Evolutionary conservation across 2,113 vertebrate species (phyloP).

Genomic region (Sorex fumeus): DNA sequence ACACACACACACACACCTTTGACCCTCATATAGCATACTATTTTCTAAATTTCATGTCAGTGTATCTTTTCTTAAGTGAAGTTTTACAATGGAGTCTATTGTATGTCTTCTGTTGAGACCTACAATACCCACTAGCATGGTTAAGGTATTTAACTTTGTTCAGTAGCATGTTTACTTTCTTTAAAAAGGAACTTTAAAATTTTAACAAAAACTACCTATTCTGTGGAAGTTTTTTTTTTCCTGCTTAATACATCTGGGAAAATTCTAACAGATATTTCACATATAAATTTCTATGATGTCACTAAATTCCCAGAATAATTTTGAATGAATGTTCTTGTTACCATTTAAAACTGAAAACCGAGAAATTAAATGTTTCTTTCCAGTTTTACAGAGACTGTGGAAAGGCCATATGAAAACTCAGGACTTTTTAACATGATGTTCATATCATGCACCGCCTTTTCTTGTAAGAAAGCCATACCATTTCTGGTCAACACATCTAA

Average conservation of each 20-base stretch:
- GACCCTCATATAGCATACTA: not conserved
- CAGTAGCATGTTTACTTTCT: not conserved
- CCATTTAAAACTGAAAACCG: constrained; percentile 36
- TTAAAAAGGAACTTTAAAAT: constrained; percentile 29
- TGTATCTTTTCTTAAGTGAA: not conserved
- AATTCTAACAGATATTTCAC: constrained; percentile 44
- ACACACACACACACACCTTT: not conserved
- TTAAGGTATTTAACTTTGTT: constrained; percentile 36
- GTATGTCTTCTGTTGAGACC: not conserved
- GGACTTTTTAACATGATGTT: not conserved
- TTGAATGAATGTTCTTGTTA: constrained; percentile 35
- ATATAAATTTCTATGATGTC: constrained; percentile 9
- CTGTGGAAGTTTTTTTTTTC: constrained; percentile 11
- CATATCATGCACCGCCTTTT: not conserved
- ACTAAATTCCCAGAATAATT: constrained; percentile 55
- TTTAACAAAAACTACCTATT: constrained; percentile 44
- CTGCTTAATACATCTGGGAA: constrained; percentile 6
- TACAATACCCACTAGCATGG: not conserved
- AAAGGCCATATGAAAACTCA: not conserved
- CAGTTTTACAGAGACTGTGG: not conserved
- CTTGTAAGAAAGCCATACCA: not conserved
- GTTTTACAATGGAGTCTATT: not conserved
- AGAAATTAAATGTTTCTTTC: constrained; percentile 7
- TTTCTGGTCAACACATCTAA: not conserved
- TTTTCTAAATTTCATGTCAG: not conserved